Evolutionary conservation across 2,888 invertebrate species (phyloP), one percentile per base, ranked within the genome.

Genomic region (Chymomyza fuscimana): DNA sequence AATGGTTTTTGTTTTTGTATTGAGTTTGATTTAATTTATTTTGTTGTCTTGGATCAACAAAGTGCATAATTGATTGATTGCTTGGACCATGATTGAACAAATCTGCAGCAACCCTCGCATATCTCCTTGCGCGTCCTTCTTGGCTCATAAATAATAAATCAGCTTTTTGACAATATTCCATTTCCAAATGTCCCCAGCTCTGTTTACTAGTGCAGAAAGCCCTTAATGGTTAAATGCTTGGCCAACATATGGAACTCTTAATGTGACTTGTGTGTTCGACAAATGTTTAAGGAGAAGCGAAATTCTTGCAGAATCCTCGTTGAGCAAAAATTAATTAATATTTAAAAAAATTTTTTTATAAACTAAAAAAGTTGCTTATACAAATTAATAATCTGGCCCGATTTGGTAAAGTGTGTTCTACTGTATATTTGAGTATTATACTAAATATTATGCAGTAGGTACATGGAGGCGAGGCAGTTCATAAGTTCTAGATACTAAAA

Each of bases 21-120:
- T 59, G 16, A 3, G 22, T n/a, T 59, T 29, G 63, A 71, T 22
- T 29, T 25, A 15, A 40, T 75, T 76, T 70, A 76, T 80, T 78
- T 81, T 82, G 81, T 80, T 81, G 76, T 81, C 79, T 74, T 76
- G 79, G 71, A 66, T 75, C 54, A 62, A 64, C 70, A 69, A 63
- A 75, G 70, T 85, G 77, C 74, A 86, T 87, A 83, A 86, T 82
- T 86, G 86, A 86, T 86, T 82, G 86, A 86, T 86, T 82, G 78
- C 32, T 72, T 73, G 74, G 69, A 70, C 62, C 40, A 63, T 63
- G 63, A 63, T 63, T 51, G 46, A 51, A 63, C 63, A 63, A 63
- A 63, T 63, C 46, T 25, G 22, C 29, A 50, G 19, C 19, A 46
- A 50, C 46, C 19, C 51, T 61, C 16, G 15, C 50, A 46, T 36